Base-by-base conservation (phyloP, 2,113 vertebrate genomes). In the Lasiurus cinereus region DNA sequence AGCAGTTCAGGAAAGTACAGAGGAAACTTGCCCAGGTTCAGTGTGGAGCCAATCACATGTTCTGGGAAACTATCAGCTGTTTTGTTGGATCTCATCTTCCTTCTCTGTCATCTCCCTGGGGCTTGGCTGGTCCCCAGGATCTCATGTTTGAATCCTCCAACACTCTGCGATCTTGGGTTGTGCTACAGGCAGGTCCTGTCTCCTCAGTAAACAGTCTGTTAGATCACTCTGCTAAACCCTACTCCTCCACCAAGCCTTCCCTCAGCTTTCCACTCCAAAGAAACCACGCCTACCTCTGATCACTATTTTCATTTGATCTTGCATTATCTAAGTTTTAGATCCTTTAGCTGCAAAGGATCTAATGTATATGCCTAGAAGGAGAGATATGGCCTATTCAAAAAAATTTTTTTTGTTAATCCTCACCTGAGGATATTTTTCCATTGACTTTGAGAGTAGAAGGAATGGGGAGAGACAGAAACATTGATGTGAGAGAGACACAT, bases 1-100 rank as follows among this genome's bases (percentile, higher is more conserved):
- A 12, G 56, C 46, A 91, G 67, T 94, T 88, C 74, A 72, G 93
- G 90, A 84, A 56, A 73, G 66, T 76, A 87, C 21, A 74, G 48
- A 73, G 76, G 87, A 94, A 73, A 78, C 43, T 18, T 74, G 18
- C 31, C 56, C 43, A 5, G 82, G 36, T 70, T 80, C 52, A 77
- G 74, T 77, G 50, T 1, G 76, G 14, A 88, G 69, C 93, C 85
- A 74, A 24, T 59, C 29, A 4, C 16, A 14, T 2, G 15, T 69
- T 59, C 52, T 12, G 84, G 73, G 33, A 83, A 74, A 74, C 11
- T 13, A 18, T 36, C 33, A 5, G n/a, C 39, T 56, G 8, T n/a
- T 78, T 39, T 33, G 6, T 72, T 8, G 12, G 33, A 11, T 56
- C 80, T 88, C 29, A 14, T 62, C 14, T 86, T 85, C 87, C 39